These are phyloP conservation scores for Muscicapa comitata DNA, from an alignment of 2,797 vertebrate genomes.

Conservation along the genomic window DNA sequence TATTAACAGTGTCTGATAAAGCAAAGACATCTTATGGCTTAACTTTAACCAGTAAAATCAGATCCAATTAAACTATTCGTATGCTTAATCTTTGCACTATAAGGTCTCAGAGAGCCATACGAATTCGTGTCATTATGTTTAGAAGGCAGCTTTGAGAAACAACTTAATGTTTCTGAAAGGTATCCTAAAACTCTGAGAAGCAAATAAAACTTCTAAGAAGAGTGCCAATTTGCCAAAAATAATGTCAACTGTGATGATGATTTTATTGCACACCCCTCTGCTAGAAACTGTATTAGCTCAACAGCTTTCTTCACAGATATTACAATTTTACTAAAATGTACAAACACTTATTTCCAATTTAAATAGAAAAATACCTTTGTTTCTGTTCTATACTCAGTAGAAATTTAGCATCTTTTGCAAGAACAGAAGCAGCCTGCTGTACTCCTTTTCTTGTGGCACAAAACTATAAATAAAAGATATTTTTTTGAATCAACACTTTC, in stretches of 20 bases:
- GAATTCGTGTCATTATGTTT: neutral
- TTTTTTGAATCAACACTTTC: constrained; percentile 28
- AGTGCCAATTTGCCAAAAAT: neutral
- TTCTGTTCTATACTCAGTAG: constrained; percentile 88
- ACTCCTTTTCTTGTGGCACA: constrained; percentile 97
- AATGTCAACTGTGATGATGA: neutral
- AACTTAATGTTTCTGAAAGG: neutral
- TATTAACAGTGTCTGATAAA: neutral
- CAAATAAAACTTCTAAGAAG: neutral
- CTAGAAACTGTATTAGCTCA: neutral
- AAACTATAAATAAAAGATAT: constrained; percentile 80
- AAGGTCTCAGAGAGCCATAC: neutral
- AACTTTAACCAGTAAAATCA: neutral
- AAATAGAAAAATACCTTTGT: constrained; percentile 81
- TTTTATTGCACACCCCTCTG: neutral
- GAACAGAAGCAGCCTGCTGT: constrained; percentile 90
- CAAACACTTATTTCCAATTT: neutral
- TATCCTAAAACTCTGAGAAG: neutral
- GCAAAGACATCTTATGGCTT: neutral
- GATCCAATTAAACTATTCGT: neutral
- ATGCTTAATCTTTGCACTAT: neutral
- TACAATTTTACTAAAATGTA: neutral
- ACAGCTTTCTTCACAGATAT: neutral
- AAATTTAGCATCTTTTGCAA: constrained; percentile 92
- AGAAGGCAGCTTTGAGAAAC: neutral